phyloP scores from a whole-genome alignment of 1,140 invertebrate species.

The Drosophila burlai region DNA sequence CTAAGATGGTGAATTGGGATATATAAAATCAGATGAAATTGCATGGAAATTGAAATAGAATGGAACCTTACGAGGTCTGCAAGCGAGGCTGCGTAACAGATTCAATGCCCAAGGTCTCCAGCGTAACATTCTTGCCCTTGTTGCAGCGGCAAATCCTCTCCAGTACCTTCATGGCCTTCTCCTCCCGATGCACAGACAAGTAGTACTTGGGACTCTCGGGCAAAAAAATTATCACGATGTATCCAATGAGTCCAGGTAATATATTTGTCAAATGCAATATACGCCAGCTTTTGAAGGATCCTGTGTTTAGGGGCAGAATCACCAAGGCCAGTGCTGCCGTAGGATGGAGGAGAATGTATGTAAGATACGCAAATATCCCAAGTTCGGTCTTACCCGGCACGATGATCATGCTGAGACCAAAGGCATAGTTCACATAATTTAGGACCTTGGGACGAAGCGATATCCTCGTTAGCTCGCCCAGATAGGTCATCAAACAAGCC shows the following conservation, averaged over 20 bases:
- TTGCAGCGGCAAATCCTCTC: constrained; percentile 46
- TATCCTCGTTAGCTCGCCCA: constrained; percentile 51
- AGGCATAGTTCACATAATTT: constrained; percentile 30
- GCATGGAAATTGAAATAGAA: neutral
- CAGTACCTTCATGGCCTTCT: constrained; percentile 29
- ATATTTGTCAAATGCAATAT: constrained; percentile 3
- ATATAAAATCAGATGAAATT: neutral
- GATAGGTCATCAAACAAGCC: constrained; percentile 27
- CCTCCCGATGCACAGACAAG: constrained; percentile 25
- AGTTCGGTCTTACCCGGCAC: constrained; percentile 38
- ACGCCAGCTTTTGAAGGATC: constrained; percentile 31
- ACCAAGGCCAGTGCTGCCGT: constrained; percentile 18
- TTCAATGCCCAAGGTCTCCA: constrained; percentile 39
- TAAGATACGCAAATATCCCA: neutral
- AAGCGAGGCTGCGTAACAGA: constrained; percentile 23
- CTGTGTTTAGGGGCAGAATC: constrained; percentile 1
- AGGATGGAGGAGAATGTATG: neutral
- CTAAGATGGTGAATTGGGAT: neutral
- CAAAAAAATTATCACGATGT: neutral
- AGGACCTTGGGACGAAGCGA: constrained; percentile 41
- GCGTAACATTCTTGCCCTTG: constrained; percentile 45
- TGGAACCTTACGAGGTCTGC: neutral
- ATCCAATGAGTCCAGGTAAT: constrained; percentile 29
- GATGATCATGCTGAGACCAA: constrained; percentile 41
- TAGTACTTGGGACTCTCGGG: constrained; percentile 63